A percentile compares a stretch with the other conserved stretches of the same genome.
These are phyloP conservation scores for Phalacrocorax pelagicus DNA, from an alignment of 2,113 vertebrate genomes.

Conservation along the genomic window DNA sequence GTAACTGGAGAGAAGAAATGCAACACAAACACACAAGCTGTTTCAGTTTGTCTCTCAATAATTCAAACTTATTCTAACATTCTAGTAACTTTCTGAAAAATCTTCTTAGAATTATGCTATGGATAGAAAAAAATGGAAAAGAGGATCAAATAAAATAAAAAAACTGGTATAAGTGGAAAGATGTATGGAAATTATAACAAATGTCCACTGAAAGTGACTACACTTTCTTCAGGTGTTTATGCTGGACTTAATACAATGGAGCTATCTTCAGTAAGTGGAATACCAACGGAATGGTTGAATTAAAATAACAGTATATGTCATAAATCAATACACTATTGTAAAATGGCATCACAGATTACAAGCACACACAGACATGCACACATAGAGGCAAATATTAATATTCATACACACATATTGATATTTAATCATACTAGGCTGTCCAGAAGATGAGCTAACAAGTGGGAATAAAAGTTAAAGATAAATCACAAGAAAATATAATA, in stretches of 20 bases:
- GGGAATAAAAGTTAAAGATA: background rate
- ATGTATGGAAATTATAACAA: background rate
- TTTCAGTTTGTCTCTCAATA: background rate
- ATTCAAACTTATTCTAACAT: background rate
- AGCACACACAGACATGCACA: background rate
- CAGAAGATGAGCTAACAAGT: background rate
- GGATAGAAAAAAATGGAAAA: background rate
- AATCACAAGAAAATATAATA: background rate
- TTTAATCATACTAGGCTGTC: background rate
- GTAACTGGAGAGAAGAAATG: background rate
- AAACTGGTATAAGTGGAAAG: background rate
- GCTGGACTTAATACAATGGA: background rate
- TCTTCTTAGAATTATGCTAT: background rate
- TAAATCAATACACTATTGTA: background rate
- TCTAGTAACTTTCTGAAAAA: background rate
- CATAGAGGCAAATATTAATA: background rate
- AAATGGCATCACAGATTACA: background rate
- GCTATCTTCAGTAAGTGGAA: background rate
- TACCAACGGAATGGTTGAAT: background rate
- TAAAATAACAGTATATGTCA: background rate
- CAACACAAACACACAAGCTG: background rate
- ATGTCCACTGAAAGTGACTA: background rate
- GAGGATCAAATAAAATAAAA: background rate
- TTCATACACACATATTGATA: background rate
- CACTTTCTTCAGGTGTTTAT: background rate